Percentiles rank a stretch among this genome's conserved stretches.
Conservation (phyloP, 2,113 vertebrate genomes). For the Plotosus lineatus region DNA sequence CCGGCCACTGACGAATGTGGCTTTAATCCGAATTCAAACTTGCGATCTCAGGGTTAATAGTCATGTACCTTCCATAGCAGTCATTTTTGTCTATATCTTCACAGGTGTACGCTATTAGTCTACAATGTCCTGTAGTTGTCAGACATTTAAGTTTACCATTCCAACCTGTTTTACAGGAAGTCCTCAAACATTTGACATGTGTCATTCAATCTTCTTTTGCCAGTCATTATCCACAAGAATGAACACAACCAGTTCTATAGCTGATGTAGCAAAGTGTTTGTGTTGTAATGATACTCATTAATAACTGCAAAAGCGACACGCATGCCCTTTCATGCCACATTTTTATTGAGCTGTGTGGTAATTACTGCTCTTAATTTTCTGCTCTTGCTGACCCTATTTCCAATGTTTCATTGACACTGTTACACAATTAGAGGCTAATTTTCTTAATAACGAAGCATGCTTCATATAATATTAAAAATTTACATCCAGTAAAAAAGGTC, state of each 20-base stretch:
- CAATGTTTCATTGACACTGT: not conserved
- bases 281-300: not conserved
- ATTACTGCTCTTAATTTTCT: not conserved
- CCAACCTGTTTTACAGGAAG: not conserved
- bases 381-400: not conserved
- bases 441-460: not conserved
- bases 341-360: slow-evolving; percentile 2
- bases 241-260: not conserved
- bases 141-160: not conserved
- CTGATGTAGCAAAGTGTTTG: not conserved
- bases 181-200: not conserved
- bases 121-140: not conserved
- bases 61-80: no score
- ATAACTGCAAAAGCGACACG: not conserved
- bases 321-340: not conserved
- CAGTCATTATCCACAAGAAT: not conserved
- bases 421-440: not conserved
- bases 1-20: no score
- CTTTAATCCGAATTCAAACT: no score
- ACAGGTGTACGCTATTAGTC: not conserved
- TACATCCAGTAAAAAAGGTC: not conserved
- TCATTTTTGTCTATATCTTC: not conserved
- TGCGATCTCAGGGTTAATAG: no score
- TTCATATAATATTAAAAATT: not conserved
- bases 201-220: not conserved